These are phyloP conservation scores for Dione juno DNA, from an alignment of 2,888 invertebrate genomes.

Conservation along the genomic window DNA sequence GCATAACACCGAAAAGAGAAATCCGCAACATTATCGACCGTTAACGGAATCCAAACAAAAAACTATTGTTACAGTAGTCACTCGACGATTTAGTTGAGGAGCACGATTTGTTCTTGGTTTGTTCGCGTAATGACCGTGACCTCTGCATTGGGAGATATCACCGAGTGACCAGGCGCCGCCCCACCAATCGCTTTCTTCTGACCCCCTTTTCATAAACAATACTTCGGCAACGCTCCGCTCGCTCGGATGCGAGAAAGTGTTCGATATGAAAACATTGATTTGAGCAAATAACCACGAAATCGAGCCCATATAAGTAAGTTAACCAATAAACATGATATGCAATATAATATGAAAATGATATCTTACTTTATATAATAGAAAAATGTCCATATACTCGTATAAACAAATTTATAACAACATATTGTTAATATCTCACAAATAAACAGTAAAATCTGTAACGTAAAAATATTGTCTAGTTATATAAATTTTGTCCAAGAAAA, in stretches of 20 bases:
- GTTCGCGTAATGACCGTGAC: slow-evolving; percentile 73
- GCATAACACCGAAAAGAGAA: slow-evolving; percentile 64
- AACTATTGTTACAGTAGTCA: slow-evolving; percentile 66
- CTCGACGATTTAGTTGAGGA: slow-evolving; percentile 48
- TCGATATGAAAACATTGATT: slow-evolving; percentile 58
- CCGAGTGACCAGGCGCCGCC: slow-evolving; percentile 67
- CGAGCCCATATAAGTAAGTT: slow-evolving; percentile 49
- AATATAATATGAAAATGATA: slow-evolving; percentile 11
- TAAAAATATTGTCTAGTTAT: neutral
- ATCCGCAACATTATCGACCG: slow-evolving; percentile 64
- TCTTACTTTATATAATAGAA: neutral
- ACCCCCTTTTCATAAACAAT: slow-evolving; percentile 83
- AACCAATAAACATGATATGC: slow-evolving; percentile 19
- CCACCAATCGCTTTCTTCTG: slow-evolving; percentile 80
- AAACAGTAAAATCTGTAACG: neutral
- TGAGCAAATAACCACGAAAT: slow-evolving; percentile 50
- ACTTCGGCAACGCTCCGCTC: slow-evolving; percentile 70
- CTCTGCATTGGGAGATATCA: slow-evolving; percentile 77
- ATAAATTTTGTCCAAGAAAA: slow-evolving; percentile 50
- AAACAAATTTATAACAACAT: neutral
- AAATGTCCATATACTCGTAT: neutral
- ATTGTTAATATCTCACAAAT: too few relatives aligned
- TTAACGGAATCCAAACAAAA: slow-evolving; percentile 62
- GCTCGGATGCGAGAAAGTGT: slow-evolving; percentile 75
- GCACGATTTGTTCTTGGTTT: slow-evolving; percentile 39